Evolutionary conservation across 2,888 invertebrate species (phyloP), one percentile per base, ranked within the genome.

Genomic region (Anaspis maculata): DNA sequence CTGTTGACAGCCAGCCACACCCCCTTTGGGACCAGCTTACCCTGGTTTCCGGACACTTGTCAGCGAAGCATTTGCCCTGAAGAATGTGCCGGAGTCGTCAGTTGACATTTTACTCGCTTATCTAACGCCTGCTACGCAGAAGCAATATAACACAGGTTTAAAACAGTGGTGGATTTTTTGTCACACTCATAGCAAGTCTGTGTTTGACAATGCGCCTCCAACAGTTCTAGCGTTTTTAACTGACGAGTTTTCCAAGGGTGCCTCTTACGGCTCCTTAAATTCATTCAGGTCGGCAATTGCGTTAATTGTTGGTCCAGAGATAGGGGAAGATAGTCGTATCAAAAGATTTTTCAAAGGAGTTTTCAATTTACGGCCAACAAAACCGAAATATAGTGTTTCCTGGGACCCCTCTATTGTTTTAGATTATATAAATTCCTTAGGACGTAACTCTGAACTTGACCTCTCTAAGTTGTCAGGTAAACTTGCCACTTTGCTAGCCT

Each of bases 341-440:
- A 25, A 25, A 13, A 10, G 25, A 9, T 25, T 25, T 25, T 13
- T 25, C 9, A 25, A 13, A 12, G 25, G 25, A 13, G 25, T 25
- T 11, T 25, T 12, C 25, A n/a, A 6, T 12, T 11, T 6, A 11
- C n/a, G 13, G 13, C 25, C 25, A 3, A 10, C 25, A 3, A 12
- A n/a, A 3, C 25, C 3, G 2, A 25, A 25, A 25, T 25, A 4
- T 25, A 9, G 9, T 7, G 3, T 6, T 9, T 11, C 25, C n/a
- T 19, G 19, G 19, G 9, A 19, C 9, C 19, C 19, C 19, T 19
- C 19, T 19, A 19, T 19, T 9, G 19, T 19, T 5, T 19, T 19
- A 9, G 19, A 19, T 9, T 19, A 19, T 19, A 9, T 19, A 6
- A 6, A 5, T 6, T 6, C 7, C 7, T 6, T 25, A 3, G 10